Base-by-base conservation (phyloP, 2,888 invertebrate genomes). In the Smittia aterrima region DNA sequence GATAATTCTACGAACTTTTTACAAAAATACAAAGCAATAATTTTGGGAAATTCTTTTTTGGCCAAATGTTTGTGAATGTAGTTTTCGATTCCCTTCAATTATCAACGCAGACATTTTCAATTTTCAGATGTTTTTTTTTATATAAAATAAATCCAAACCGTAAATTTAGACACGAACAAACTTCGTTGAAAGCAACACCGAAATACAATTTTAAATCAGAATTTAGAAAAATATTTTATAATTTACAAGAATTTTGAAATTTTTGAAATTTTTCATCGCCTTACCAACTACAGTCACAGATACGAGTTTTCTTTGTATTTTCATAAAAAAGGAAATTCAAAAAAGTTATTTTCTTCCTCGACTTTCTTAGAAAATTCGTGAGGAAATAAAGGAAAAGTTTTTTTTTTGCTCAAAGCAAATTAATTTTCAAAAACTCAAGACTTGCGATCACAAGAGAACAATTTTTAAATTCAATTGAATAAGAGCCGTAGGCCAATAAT, bases 241-340 rank as follows among this genome's bases (percentile, higher is more conserved):
- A 66, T 18, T 66, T n/a, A 2, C 9, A 53, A 53, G 16, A 68
- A 27, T 68, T 32, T 41, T 40, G n/a, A 67, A 67, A 22, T 16
- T 25, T 53, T 68, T 20, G n/a, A 40, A 67, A 38, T 27, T 53
- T 53, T 27, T 68, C 25, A 22, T 27, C 22, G 3, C 18, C 32
- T 27, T 53, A 53, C 53, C 70, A 54, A 70, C 24, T 53, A 70
- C 40, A 3, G 67, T 67, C 67, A 67, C 67, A 67, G 67, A 67
- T 67, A 67, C 67, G 67, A 67, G 67, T 66, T 40, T 38, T 67
- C 27, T 41, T 22, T 67, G 20, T 20, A 67, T 38, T 67, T 40
- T 67, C 20, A 22, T 20, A 38, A 40, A 40, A 16, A 40, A 40
- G 27, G 13, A 27, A 27, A 38, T 40, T 67, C 20, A 20, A 40